Evolutionary conservation across 2,888 invertebrate species (phyloP).

Genomic region (Xanthostigma xanthostigma): DNA sequence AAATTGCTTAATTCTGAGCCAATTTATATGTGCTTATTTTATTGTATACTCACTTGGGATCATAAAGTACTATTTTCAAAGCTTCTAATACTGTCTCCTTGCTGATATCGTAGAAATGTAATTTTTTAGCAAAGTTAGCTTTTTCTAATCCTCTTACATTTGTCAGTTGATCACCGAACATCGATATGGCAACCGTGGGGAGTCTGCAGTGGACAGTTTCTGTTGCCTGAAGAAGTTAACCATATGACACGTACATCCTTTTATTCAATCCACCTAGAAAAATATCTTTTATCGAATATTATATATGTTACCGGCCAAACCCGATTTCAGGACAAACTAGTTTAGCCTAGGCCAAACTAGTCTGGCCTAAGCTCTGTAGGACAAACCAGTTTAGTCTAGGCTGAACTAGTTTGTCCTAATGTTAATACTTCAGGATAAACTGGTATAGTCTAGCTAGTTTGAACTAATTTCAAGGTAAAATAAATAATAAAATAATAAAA

Average conservation of each 20-base stretch:
- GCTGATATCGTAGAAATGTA: conserved; percentile 38
- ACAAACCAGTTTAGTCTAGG: too few species aligned
- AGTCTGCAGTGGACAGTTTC: conserved; percentile 52
- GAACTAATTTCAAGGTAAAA: too few species aligned
- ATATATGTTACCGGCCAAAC: too few species aligned
- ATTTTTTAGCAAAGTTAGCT: conserved; percentile 40
- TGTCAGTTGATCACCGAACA: conserved; percentile 54
- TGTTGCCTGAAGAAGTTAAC: conserved; percentile 51
- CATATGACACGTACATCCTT: conserved; percentile 49
- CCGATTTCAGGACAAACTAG: too few species aligned
- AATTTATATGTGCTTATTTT: too few species aligned
- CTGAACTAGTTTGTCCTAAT: too few species aligned
- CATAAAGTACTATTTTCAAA: conserved; percentile 35
- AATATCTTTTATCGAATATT: background rate
- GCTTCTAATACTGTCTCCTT: conserved; percentile 37
- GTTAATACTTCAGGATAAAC: too few species aligned
- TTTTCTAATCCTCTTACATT: conserved; percentile 46
- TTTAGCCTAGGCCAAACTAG: too few species aligned
- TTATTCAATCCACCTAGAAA: conserved; percentile 52
- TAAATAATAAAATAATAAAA: too few species aligned
- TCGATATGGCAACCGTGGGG: conserved; percentile 49
- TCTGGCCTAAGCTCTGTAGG: too few species aligned
- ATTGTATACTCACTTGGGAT: conserved; percentile 33
- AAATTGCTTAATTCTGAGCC: too few species aligned
- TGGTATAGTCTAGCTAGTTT: too few species aligned